These are phyloP conservation scores for Argyrosomus regius DNA, from an alignment of 2,797 vertebrate genomes.

Conservation along the genomic window DNA sequence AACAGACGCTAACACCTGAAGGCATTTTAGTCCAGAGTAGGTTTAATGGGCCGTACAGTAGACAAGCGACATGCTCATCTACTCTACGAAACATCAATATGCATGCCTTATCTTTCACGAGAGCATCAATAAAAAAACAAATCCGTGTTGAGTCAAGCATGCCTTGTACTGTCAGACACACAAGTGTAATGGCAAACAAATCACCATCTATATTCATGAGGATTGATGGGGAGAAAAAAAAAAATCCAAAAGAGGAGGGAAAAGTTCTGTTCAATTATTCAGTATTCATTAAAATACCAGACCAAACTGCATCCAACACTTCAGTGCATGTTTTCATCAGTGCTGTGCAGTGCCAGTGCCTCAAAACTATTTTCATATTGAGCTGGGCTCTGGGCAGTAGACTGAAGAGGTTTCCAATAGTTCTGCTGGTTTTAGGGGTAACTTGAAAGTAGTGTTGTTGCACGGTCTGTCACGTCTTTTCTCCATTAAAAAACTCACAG, in stretches of 20 bases:
- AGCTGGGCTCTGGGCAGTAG: background rate
- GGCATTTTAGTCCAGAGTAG: slow-evolving; percentile 19
- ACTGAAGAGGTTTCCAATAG: slow-evolving; percentile 3
- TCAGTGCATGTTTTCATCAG: slow-evolving; percentile 30
- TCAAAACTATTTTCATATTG: slow-evolving; percentile 24
- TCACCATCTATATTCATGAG: slow-evolving; percentile 50
- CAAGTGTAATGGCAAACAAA: slow-evolving; percentile 45
- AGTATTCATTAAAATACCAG: slow-evolving; percentile 18
- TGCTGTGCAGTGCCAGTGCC: background rate
- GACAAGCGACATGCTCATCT: slow-evolving; percentile 54
- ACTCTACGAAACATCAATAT: slow-evolving; percentile 56
- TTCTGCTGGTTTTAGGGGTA: slow-evolving; percentile 10
- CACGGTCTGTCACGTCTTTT: slow-evolving; percentile 39
- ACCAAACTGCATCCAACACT: background rate
- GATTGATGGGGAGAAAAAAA: slow-evolving; percentile 15
- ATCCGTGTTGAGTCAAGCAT: slow-evolving; percentile 45
- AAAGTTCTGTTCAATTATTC: slow-evolving; percentile 24
- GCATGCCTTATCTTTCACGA: slow-evolving; percentile 34
- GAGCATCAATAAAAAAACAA: slow-evolving; percentile 38
- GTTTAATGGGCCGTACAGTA: slow-evolving; percentile 54
- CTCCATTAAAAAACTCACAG: slow-evolving; percentile 13
- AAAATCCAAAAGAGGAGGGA: slow-evolving; percentile 14
- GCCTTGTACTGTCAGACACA: slow-evolving; percentile 38
- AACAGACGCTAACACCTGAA: slow-evolving; percentile 48
- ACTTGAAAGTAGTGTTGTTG: background rate